Conservation (phyloP, 2,797 vertebrate species). For the Lophotriccus pileatus region DNA sequence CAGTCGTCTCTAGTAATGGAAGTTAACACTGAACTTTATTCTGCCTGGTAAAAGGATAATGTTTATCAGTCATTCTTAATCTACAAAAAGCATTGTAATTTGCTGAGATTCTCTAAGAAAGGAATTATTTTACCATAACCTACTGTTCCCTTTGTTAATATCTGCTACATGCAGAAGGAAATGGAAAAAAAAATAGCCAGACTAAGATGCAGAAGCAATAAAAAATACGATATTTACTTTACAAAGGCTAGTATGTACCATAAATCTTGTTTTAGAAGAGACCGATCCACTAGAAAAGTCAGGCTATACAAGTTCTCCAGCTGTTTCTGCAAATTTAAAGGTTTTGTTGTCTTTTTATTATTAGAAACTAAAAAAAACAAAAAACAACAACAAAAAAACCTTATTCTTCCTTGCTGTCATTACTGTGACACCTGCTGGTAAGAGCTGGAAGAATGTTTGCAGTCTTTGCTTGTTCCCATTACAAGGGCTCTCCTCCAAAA, state of each 20-base stretch:
- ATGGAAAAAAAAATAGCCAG: not conserved
- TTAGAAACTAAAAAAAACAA: not conserved
- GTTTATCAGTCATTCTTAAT: not conserved
- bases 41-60: not conserved
- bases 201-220: not conserved
- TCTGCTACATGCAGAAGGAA: not conserved
- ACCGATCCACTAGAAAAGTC: not conserved
- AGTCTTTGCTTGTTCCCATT: not conserved
- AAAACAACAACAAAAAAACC: too few relatives aligned
- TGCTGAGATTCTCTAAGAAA: not conserved
- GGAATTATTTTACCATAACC: not conserved
- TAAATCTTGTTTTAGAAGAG: not conserved
- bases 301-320: not conserved
- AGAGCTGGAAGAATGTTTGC: not conserved
- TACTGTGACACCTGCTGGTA: constrained; percentile 36
- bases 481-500: not conserved
- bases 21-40: not conserved
- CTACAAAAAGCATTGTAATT: not conserved
- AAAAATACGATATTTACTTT: not conserved
- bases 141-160: not conserved
- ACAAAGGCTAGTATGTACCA: not conserved
- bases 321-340: not conserved
- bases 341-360: not conserved
- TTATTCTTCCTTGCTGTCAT: not conserved
- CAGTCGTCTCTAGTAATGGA: not conserved